Conservation (phyloP, 1,140 invertebrate species). For the Ceratina japonica region DNA sequence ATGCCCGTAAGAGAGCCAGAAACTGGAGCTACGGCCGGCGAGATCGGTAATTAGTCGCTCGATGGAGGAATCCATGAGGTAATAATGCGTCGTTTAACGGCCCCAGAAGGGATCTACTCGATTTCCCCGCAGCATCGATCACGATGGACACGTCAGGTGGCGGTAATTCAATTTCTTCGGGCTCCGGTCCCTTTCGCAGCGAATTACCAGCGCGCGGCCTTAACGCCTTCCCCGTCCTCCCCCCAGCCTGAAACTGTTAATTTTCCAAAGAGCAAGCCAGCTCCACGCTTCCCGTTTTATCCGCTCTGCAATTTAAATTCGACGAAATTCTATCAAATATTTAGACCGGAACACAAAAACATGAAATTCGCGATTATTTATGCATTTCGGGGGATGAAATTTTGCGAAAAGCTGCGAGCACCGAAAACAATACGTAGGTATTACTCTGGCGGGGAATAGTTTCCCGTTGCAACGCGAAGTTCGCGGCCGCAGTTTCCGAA, state of each 20-base stretch:
- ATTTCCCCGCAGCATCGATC: conserved; percentile 50
- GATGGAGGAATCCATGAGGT: conserved; percentile 31
- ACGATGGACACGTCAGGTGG: conserved; percentile 50
- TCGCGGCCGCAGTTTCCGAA: conserved; percentile 1
- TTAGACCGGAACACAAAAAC: too few relatives aligned
- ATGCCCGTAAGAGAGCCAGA: not conserved
- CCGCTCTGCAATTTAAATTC: too few relatives aligned
- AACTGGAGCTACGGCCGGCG: not conserved
- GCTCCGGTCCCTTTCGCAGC: conserved; percentile 9
- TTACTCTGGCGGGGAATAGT: conserved; percentile 8
- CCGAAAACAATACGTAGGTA: too few relatives aligned
- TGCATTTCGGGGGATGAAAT: too few relatives aligned
- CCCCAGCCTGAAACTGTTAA: conserved; percentile 14
- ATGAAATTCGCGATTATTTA: too few relatives aligned
- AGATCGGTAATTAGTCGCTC: conserved; percentile 11
- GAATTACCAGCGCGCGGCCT: conserved; percentile 31
- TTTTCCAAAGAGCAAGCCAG: not conserved
- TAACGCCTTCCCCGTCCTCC: not conserved
- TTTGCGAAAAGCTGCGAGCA: too few relatives aligned
- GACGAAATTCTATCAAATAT: too few relatives aligned
- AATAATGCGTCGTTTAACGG: conserved; percentile 50
- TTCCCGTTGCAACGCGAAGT: conserved; percentile 5
- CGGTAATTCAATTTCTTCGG: conserved; percentile 56
- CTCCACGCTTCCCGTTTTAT: too few relatives aligned
- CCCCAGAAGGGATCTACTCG: conserved; percentile 33